Base-by-base conservation (phyloP, 2,113 vertebrate genomes). In the Aphelocoma coerulescens region DNA sequence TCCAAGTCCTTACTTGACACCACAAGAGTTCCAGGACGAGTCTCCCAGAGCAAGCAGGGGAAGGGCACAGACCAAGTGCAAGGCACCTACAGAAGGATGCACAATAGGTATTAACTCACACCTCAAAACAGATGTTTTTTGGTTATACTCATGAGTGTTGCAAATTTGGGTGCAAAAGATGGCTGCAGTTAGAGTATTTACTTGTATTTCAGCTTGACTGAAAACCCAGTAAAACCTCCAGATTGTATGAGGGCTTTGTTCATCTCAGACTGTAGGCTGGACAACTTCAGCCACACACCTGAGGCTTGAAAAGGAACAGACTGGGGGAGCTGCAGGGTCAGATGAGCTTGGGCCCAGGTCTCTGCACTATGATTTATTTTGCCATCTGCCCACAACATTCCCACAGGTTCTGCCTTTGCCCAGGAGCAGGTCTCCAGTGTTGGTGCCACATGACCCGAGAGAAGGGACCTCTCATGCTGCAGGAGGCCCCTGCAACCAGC, bases 341-440 rank as follows among this genome's bases (percentile, higher is more conserved):
- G 48, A 9, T 27, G 28, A 43, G 61, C 32, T 0, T 54, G 18
- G 23, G n/a, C 19, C 27, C 57, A 39, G 24, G 37, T 23, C 52
- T 33, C 27, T 51, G 27, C 32, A 28, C 12, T 33, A 0, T 15
- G 24, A 51, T 28, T 77, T 59, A 27, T 19, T 32, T 17, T 66
- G 32, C 43, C 79, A 66, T 16, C 26, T 37, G n/a, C 7, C 43
- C 21, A 11, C 3, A 3, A 9, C 10, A 61, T 5, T 32, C 22
- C 19, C 0, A 3, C 21, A 65, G 55, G 23, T 69, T 81, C 54
- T 92, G 68, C 37, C 46, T 81, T 37, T 51, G 62, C 39, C 52
- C 35, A 54, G 61, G 16, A 0, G 1, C 73, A 49, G 46, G 37
- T 46, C n/a, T 52, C 43, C 46, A 54, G 30, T 0, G 1, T 9